Percentiles rank a stretch among this genome's conserved stretches.
phyloP scores from a whole-genome alignment of 2,888 invertebrate genomes.

The Stomorhina lunata region DNA sequence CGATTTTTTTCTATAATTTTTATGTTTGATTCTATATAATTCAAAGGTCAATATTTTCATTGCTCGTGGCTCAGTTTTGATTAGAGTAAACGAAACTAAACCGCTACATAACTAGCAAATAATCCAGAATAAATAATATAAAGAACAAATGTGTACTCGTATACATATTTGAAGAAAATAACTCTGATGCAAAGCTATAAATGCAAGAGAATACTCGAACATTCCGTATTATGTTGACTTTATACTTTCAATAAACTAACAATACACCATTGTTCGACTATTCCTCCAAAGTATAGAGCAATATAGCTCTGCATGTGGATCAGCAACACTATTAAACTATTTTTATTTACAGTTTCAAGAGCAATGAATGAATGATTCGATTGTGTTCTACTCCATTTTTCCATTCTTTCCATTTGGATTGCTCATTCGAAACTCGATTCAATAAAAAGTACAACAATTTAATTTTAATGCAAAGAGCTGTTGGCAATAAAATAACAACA shows the following conservation, averaged over 20 bases:
- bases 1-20: too few species aligned
- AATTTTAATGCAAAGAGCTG: constrained; percentile 37
- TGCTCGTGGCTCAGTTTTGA: constrained; percentile 17
- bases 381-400: constrained; percentile 11
- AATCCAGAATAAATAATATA: not conserved
- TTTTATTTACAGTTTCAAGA: not conserved
- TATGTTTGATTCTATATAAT: too few species aligned
- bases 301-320: not conserved
- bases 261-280: constrained; percentile 6
- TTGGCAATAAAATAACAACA: constrained; percentile 20
- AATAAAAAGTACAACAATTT: constrained; percentile 30
- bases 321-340: not conserved
- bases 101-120: not conserved
- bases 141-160: not conserved
- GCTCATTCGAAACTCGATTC: not conserved
- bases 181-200: not conserved
- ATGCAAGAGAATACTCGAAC: constrained; percentile 32
- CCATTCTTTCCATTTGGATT: not conserved
- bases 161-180: too few species aligned
- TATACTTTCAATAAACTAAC: constrained; percentile 27
- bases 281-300: not conserved
- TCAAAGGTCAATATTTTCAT: not conserved
- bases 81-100: constrained; percentile 1
- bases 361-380: constrained; percentile 11
- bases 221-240: constrained; percentile 22